phyloP scores from a whole-genome alignment of 2,888 invertebrate species.

The Diploptera punctata region DNA sequence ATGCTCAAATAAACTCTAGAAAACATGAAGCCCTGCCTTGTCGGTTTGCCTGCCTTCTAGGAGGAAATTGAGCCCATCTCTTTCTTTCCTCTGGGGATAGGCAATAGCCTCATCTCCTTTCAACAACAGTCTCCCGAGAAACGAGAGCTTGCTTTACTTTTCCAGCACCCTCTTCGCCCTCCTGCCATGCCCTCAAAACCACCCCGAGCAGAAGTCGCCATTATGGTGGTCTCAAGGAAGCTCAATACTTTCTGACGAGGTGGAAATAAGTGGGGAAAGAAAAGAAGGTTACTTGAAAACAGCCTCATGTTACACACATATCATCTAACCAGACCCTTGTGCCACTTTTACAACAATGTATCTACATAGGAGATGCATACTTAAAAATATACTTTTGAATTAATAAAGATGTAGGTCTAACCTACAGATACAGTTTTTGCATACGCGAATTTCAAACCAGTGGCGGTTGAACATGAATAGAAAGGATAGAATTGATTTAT shows the following conservation, averaged over 20 bases:
- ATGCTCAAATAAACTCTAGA: slow-evolving; percentile 36
- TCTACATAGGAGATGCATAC: too few species aligned
- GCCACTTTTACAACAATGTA: too few species aligned
- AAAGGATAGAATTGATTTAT: too few species aligned
- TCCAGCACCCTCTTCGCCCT: slow-evolving; percentile 1
- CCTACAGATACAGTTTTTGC: too few species aligned
- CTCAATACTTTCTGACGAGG: slow-evolving; percentile 16
- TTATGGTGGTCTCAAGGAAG: slow-evolving; percentile 25
- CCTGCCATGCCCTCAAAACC: not conserved
- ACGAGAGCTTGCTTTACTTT: slow-evolving; percentile 24
- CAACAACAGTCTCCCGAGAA: slow-evolving; percentile 12
- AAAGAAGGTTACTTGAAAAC: too few species aligned
- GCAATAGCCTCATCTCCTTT: not conserved
- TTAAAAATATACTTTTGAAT: too few species aligned
- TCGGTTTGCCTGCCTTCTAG: slow-evolving; percentile 27
- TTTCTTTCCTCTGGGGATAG: not conserved
- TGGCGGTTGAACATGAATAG: too few species aligned
- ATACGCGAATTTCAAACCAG: too few species aligned
- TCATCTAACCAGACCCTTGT: too few species aligned
- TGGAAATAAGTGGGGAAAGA: not conserved
- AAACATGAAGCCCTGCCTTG: slow-evolving; percentile 31
- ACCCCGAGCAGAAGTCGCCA: slow-evolving; percentile 25
- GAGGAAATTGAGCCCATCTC: slow-evolving; percentile 19
- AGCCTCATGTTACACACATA: too few species aligned
- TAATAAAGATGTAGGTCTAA: too few species aligned